Evolutionary conservation across 2,888 invertebrate species (phyloP), one percentile per base, ranked within the genome.

Genomic region (Esperia sulphurella): DNA sequence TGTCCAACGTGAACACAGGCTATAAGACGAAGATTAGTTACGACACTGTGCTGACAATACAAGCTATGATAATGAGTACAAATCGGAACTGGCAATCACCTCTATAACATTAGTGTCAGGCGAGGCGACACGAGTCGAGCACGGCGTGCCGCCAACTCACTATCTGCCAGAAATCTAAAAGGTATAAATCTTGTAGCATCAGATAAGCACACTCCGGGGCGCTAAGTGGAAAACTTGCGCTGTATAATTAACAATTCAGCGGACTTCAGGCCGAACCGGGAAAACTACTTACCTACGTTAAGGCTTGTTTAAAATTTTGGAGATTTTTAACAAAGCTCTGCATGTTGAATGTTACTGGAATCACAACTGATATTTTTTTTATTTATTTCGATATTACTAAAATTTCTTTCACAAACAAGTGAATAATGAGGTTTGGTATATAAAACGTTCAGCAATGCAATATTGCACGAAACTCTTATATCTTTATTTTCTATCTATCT

Each of bases 221-320:
- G 79, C 71, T 79, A 82, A 85, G 81, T 79, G 79, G 78, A 76
- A 79, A 84, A 82, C 78, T 81, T 80, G 75, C 68, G 76, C 71
- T 66, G 65, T 74, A 71, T 76, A 81, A 83, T 86, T 84, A 84
- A 83, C 79, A 81, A 84, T 86, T 84, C 79, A 84, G 65, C 75
- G 59, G 69, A 71, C 68, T 75, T 71, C 65, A 63, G 63, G 55
- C 61, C 58, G 63, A 65, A 76, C 68, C 63, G 68, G 67, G 65
- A 63, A 74, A 79, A 73, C 74, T 79, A 82, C 71, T 78, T 71
- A 68, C 21, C 21, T 21, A 21, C 43, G 63, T 65, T 66, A 58
- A 59, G 58, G 59, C 55, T 61, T 63, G 61, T 64, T 70, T 61
- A 30, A 46, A 61, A 68, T 64, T 65, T 63, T 57, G 59, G 59